Conservation (phyloP, 2,888 invertebrate species). For the Melanostoma mellinum region DNA sequence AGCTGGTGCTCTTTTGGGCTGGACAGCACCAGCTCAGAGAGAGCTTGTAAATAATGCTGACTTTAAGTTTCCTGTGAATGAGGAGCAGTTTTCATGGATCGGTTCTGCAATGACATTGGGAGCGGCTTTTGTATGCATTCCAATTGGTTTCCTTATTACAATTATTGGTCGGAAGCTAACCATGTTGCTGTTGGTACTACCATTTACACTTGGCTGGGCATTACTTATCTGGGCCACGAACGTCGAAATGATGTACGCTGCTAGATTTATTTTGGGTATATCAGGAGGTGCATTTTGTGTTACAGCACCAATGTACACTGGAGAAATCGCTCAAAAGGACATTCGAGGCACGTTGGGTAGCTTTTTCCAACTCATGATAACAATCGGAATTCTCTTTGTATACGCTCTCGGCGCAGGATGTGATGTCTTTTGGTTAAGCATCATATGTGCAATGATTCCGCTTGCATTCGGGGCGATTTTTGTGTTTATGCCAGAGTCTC, state of each 20-base stretch:
- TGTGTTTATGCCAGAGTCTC: slow-evolving; percentile 94
- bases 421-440: slow-evolving; percentile 78
- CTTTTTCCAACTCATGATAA: slow-evolving; percentile 93
- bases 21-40: slow-evolving; percentile 88
- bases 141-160: slow-evolving; percentile 88
- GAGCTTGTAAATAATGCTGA: slow-evolving; percentile 41
- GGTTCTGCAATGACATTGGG: slow-evolving; percentile 88
- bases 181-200: slow-evolving; percentile 82
- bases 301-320: slow-evolving; percentile 91
- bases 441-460: slow-evolving; percentile 82
- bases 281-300: slow-evolving; percentile 90
- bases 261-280: slow-evolving; percentile 80
- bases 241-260: slow-evolving; percentile 79
- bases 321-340: slow-evolving; percentile 92
- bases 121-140: slow-evolving; percentile 88
- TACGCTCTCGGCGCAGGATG: slow-evolving; percentile 85
- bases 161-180: slow-evolving; percentile 88
- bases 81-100: slow-evolving; percentile 86
- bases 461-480: slow-evolving; percentile 87
- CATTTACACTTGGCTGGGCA: slow-evolving; percentile 89
- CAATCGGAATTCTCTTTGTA: slow-evolving; percentile 90
- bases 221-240: slow-evolving; percentile 89
- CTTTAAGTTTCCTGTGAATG: slow-evolving; percentile 83
- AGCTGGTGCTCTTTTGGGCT: slow-evolving; percentile 89
- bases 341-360: slow-evolving; percentile 93